Evolutionary conservation across 1,140 invertebrate genomes (phyloP).

Genomic region (Drosophila nasuta): DNA sequence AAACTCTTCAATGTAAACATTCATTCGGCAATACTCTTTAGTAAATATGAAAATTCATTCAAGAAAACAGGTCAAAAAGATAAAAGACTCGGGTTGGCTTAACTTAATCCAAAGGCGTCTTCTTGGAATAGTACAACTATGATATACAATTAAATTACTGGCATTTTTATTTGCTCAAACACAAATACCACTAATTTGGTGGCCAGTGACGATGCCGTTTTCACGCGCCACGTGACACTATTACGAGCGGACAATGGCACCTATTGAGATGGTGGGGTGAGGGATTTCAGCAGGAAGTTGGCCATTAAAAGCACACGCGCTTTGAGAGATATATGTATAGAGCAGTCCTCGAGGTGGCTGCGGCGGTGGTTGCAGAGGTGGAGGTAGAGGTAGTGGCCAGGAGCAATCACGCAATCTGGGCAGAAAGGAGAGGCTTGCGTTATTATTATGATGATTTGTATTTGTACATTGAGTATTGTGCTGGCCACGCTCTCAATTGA

Average conservation of each 20-base stretch:
- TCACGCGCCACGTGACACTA: conserved; percentile 49
- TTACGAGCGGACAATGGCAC: conserved; percentile 16
- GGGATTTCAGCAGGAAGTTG: not conserved
- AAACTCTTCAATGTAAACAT: too few relatives aligned
- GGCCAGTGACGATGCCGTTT: conserved; percentile 29
- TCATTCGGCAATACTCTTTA: too few relatives aligned
- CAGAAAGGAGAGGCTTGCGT: conserved; percentile 8
- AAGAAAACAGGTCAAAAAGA: not conserved
- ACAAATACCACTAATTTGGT: conserved; percentile 40
- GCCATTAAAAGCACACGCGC: conserved; percentile 24
- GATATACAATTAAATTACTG: conserved; percentile 25
- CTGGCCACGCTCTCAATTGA: conserved; percentile 20
- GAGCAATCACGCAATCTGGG: conserved; percentile 24
- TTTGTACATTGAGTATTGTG: conserved; percentile 34
- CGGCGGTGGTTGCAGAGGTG: not conserved
- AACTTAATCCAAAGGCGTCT: not conserved
- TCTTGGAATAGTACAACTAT: not conserved
- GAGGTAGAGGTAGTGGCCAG: not conserved
- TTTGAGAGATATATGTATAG: conserved; percentile 17
- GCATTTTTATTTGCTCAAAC: conserved; percentile 34
- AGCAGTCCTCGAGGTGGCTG: not conserved
- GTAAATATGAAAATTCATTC: too few relatives aligned
- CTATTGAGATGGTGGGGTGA: conserved; percentile 2
- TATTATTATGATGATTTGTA: conserved; percentile 55
- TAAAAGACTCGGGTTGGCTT: not conserved